These are phyloP conservation scores for Brachypodius melanocephalos DNA, from an alignment of 2,113 vertebrate species.

Conservation along the genomic window DNA sequence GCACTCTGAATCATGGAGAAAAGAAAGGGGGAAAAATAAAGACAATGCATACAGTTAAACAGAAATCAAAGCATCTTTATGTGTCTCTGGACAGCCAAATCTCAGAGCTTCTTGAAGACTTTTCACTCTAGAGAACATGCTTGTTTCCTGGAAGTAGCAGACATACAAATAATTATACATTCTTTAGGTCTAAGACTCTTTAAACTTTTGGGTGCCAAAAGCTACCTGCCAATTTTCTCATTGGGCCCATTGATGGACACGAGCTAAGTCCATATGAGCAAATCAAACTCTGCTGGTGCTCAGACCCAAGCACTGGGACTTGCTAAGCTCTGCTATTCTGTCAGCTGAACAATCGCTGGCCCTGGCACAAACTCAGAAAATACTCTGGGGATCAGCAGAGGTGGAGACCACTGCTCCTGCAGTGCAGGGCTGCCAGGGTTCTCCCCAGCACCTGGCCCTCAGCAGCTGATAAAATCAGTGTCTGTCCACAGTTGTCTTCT, in stretches of 20 bases:
- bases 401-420: not conserved
- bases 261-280: not conserved
- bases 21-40: not conserved
- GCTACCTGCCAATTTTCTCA: not conserved
- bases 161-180: not conserved
- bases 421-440: accelerated
- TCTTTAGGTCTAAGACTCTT: not conserved
- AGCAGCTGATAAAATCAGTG: not conserved
- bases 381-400: not conserved
- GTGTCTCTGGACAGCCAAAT: not conserved
- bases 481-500: not conserved
- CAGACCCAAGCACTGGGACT: not conserved
- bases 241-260: not conserved
- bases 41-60: not conserved
- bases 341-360: not conserved
- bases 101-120: not conserved
- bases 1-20: not conserved
- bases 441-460: not conserved
- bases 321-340: not conserved
- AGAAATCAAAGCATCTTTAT: not conserved
- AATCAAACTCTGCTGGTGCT: not conserved
- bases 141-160: not conserved
- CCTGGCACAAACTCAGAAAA: not conserved
- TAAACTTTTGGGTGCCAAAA: not conserved
- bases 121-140: not conserved